Percentiles rank a stretch among this genome's conserved stretches.
Conservation (phyloP, 2,888 invertebrate genomes). For the Helleia helle region DNA sequence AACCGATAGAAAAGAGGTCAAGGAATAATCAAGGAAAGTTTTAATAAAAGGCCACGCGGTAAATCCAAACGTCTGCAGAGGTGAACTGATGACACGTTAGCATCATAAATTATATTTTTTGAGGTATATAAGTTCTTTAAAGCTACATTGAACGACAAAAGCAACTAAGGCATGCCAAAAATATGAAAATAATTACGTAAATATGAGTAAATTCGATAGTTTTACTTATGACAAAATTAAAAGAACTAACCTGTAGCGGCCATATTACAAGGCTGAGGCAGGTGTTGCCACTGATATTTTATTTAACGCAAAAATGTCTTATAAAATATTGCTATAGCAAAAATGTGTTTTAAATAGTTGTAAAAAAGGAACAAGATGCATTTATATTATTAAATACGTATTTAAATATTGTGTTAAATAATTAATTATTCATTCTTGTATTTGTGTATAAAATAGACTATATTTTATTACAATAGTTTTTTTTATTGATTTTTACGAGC, state of each 20-base stretch:
- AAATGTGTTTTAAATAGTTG: constrained; percentile 5
- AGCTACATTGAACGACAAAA: constrained; percentile 1
- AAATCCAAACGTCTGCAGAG: constrained; percentile 69
- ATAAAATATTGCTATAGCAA: neutral
- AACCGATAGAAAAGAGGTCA: neutral
- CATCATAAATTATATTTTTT: constrained; percentile 53
- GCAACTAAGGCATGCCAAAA: constrained; percentile 15
- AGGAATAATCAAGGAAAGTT: constrained; percentile 24
- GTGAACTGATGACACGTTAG: constrained; percentile 72
- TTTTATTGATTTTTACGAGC: no score
- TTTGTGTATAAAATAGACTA: no score
- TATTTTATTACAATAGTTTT: no score
- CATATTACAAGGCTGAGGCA: constrained; percentile 77
- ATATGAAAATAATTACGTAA: constrained; percentile 18
- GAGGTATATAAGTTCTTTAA: constrained; percentile 21
- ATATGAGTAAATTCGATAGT: constrained; percentile 27
- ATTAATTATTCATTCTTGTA: no score
- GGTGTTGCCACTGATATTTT: constrained; percentile 64
- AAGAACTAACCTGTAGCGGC: constrained; percentile 81
- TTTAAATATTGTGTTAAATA: no score
- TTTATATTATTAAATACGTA: no score
- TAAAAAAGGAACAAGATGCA: no score
- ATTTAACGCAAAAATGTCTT: no score
- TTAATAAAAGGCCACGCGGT: constrained; percentile 72
- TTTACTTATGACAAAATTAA: constrained; percentile 70